Percentiles rank a stretch among this genome's conserved stretches.
Evolutionary conservation across 35 echinoderm and acorn worm genomes (phyloP).

Genomic region (Nesometra sesokonis): DNA sequence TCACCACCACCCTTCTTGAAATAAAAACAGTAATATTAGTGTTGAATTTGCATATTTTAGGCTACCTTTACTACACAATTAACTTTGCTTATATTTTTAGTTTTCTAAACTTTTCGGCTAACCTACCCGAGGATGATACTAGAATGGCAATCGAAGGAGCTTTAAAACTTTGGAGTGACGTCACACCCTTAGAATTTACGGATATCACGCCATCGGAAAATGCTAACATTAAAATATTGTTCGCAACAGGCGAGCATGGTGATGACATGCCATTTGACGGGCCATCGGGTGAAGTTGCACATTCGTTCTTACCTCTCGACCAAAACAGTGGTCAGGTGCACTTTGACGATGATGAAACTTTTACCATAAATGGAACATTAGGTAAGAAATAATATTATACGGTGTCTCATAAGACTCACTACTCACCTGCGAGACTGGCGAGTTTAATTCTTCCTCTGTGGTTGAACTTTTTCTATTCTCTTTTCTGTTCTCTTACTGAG

Average conservation of each 20-base stretch:
- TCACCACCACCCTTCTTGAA: too few species aligned
- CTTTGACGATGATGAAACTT: constrained; percentile 12
- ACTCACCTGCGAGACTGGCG: too few species aligned
- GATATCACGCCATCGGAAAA: neutral
- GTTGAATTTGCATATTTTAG: too few species aligned
- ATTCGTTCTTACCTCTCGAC: neutral
- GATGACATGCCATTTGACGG: constrained; percentile 13
- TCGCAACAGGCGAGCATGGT: neutral
- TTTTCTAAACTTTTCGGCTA: neutral
- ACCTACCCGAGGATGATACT: neutral
- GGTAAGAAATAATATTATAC: constrained; percentile 6
- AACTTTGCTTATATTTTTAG: neutral
- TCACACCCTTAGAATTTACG: constrained; percentile 11
- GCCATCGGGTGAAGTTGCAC: neutral
- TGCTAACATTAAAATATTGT: constrained; percentile 21
- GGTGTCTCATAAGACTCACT: too few species aligned
- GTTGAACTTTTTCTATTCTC: too few species aligned
- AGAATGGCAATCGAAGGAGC: neutral
- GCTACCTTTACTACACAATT: too few species aligned
- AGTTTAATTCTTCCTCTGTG: too few species aligned
- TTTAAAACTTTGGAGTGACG: constrained; percentile 27
- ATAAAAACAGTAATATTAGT: too few species aligned
- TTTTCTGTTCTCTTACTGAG: too few species aligned
- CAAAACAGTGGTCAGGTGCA: neutral
- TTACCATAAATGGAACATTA: neutral